Conservation (phyloP, 2,113 vertebrate species). For the Mus musculus region DNA sequence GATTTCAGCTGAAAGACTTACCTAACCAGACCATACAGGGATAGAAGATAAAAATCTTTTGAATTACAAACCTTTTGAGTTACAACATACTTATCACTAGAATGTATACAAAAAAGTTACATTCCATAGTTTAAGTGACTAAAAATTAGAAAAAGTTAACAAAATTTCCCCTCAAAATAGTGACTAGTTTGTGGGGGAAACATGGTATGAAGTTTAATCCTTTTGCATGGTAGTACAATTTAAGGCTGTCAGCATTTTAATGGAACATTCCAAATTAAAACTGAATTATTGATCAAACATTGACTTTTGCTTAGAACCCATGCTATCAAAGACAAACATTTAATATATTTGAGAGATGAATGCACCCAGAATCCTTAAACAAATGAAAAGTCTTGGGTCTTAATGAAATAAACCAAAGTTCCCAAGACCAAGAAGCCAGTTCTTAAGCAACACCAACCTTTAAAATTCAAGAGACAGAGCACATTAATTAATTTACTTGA, state of each 20-base stretch:
- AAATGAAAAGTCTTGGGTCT: constrained; percentile 18
- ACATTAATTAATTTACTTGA: constrained; percentile 3
- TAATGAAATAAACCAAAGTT: not conserved
- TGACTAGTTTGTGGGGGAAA: not conserved
- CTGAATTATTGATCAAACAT: constrained; percentile 21
- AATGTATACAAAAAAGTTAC: not conserved
- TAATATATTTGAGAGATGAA: constrained; percentile 20
- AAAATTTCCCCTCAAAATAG: not conserved
- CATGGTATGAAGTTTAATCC: not conserved
- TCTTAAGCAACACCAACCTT: not conserved
- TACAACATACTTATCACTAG: not conserved
- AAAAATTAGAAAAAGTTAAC: not conserved
- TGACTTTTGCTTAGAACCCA: not conserved
- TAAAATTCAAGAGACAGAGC: not conserved
- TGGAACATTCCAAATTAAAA: not conserved
- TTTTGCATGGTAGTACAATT: not conserved
- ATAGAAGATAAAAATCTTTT: not conserved
- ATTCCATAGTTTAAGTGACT: not conserved
- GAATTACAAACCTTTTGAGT: not conserved
- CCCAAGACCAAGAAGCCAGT: not conserved
- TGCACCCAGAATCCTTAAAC: constrained; percentile 22
- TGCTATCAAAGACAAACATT: constrained; percentile 21
- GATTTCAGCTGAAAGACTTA: constrained; percentile 40
- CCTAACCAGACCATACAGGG: not conserved
- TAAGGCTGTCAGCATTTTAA: not conserved